phyloP scores from a whole-genome alignment of 2,888 invertebrate genomes.

The Microchrysa polita region DNA sequence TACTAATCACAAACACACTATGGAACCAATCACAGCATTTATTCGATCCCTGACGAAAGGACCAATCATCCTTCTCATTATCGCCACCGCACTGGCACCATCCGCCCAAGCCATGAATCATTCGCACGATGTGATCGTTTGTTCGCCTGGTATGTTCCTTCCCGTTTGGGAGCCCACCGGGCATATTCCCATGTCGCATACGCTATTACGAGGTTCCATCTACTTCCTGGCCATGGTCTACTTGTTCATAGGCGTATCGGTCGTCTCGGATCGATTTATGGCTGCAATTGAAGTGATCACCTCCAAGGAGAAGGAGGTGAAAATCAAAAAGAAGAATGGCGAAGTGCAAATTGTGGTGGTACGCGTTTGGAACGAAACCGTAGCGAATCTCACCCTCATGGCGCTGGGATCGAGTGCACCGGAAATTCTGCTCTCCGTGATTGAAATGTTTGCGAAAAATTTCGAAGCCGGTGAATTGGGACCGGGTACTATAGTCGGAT shows the following conservation, averaged over 20 bases:
- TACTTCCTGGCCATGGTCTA: conserved; percentile 92
- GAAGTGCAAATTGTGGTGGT: conserved; percentile 90
- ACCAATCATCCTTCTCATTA: neutral
- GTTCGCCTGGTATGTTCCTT: conserved; percentile 86
- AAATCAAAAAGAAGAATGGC: conserved; percentile 87
- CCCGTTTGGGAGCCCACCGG: conserved; percentile 89
- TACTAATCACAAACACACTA: conserved; percentile 5
- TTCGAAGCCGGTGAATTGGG: conserved; percentile 97
- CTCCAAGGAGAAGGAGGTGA: conserved; percentile 94
- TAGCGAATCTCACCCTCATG: conserved; percentile 98
- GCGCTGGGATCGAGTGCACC: conserved; percentile 98
- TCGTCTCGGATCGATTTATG: conserved; percentile 99
- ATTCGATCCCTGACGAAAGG: neutral
- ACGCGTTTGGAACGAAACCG: conserved; percentile 99
- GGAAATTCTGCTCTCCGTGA: conserved; percentile 96
- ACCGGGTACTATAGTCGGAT: conserved; percentile 98
- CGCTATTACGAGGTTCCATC: conserved; percentile 84
- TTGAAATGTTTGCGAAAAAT: conserved; percentile 95
- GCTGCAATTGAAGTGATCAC: conserved; percentile 99
- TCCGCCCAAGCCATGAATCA: neutral
- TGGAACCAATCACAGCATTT: conserved; percentile 33
- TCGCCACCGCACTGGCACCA: neutral
- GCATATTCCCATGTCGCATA: conserved; percentile 78
- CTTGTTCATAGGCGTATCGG: conserved; percentile 98
- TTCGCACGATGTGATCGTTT: conserved; percentile 61